Conservation (phyloP, 2,797 vertebrate species). For the Hemitrygon akajei region DNA sequence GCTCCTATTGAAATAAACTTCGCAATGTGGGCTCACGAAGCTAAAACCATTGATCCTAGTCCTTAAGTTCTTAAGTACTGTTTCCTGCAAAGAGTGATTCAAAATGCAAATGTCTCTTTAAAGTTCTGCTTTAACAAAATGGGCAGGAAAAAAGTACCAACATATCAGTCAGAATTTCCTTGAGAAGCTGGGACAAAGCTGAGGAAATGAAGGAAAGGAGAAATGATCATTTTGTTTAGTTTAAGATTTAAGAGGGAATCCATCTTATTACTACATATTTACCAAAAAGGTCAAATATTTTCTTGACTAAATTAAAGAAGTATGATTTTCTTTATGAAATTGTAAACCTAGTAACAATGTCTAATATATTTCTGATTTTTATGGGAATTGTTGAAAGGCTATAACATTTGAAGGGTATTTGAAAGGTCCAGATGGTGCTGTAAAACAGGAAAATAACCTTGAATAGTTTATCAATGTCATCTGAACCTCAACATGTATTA, state of each 20-base stretch:
- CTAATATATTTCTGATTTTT: neutral
- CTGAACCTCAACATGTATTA: slow-evolving; percentile 20
- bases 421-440: slow-evolving; percentile 31
- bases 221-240: neutral
- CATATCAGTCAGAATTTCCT: neutral
- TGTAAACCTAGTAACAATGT: neutral
- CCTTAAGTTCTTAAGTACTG: neutral
- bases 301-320: neutral
- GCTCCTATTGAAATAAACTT: neutral
- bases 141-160: neutral
- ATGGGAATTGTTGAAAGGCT: neutral
- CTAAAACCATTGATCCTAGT: neutral
- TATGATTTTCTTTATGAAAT: neutral
- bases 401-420: slow-evolving; percentile 11
- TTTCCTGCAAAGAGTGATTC: neutral
- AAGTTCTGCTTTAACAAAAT: neutral
- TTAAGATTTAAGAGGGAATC: neutral
- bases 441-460: slow-evolving; percentile 5
- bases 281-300: neutral
- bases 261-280: slow-evolving; percentile 14
- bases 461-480: slow-evolving; percentile 30
- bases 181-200: neutral
- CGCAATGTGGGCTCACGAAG: neutral
- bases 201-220: neutral
- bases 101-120: neutral